Evolutionary conservation across 2,888 invertebrate genomes (phyloP).

Genomic region (Spisula solida): DNA sequence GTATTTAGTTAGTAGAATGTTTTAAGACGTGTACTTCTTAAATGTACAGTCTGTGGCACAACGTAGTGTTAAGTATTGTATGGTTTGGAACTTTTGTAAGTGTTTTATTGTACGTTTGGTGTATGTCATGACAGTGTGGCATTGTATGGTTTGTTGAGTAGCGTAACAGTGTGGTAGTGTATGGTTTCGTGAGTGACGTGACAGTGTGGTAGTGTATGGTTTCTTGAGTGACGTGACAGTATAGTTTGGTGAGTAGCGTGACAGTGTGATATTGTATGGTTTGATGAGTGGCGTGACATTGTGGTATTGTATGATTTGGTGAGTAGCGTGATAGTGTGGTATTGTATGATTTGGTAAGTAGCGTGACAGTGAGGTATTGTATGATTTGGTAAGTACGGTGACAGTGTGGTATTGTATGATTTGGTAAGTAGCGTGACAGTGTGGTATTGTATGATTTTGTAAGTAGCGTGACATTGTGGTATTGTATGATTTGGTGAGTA

Average conservation of each 20-base stretch:
- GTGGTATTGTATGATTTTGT: background rate
- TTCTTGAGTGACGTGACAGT: too few species aligned
- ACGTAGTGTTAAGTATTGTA: background rate
- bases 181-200: too few species aligned
- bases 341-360: background rate
- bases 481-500: background rate
- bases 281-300: background rate
- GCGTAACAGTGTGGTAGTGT: too few species aligned
- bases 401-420: background rate
- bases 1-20: too few species aligned
- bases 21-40: too few species aligned
- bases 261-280: too few species aligned
- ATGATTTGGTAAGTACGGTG: background rate
- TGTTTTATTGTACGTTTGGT: too few species aligned
- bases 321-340: background rate
- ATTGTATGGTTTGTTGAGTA: background rate
- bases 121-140: background rate
- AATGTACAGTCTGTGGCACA: too few species aligned
- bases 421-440: background rate
- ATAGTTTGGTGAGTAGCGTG: too few species aligned
- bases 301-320: background rate
- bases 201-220: too few species aligned
- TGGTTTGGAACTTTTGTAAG: background rate
- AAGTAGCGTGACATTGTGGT: background rate
- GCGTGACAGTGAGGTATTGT: too few species aligned